Conservation (phyloP, 2,888 invertebrate genomes). For the Acrocyrtus sp. region DNA sequence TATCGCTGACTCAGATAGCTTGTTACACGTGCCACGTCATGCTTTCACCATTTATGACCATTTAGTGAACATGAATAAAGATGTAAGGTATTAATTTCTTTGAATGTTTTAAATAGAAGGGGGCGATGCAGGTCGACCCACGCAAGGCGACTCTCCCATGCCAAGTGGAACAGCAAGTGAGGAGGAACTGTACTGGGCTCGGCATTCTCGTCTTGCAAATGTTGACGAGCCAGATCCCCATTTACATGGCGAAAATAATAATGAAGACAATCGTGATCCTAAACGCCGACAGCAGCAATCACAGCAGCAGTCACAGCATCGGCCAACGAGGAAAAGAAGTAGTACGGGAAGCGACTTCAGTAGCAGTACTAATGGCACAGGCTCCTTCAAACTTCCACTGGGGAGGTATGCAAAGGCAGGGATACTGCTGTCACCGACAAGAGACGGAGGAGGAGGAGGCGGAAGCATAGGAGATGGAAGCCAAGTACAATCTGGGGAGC, state of each 20-base stretch:
- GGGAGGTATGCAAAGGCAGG: slow-evolving; percentile 32
- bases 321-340: slow-evolving; percentile 7
- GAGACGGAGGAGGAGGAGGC: neutral
- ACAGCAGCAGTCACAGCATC: neutral
- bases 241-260: neutral
- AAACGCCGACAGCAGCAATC: neutral
- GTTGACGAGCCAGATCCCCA: neutral
- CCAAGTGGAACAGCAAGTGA: slow-evolving; percentile 8
- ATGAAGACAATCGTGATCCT: slow-evolving; percentile 4
- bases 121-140: too few species aligned
- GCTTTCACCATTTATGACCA: too few species aligned
- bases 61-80: too few species aligned
- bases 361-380: slow-evolving; percentile 9
- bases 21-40: too few species aligned
- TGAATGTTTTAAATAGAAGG: too few species aligned
- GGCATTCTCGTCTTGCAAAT: too few species aligned
- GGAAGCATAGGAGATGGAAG: neutral
- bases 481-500: slow-evolving; percentile 18
- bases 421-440: slow-evolving; percentile 12
- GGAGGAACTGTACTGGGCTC: slow-evolving; percentile 3
- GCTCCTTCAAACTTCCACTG: slow-evolving; percentile 10
- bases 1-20: too few species aligned
- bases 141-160: neutral
- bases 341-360: slow-evolving; percentile 6
- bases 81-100: too few species aligned